Evolutionary conservation across 2,113 vertebrate species (phyloP), one percentile per base, ranked within the genome.

Genomic region (Centrocercus urophasianus): DNA sequence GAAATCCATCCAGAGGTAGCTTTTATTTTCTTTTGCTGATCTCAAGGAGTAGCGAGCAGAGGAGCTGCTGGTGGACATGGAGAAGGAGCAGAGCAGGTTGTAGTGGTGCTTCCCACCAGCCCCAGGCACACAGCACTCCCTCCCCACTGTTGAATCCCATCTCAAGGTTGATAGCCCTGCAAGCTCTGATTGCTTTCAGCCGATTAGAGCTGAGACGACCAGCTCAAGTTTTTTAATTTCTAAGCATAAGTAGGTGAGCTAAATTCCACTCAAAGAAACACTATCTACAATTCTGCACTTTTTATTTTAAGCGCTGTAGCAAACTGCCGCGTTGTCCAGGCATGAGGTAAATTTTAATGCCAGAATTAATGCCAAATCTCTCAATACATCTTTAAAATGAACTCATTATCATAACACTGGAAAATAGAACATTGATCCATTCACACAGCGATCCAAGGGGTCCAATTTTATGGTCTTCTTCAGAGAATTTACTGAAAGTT

Each of bases 381-480:
- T 95, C 92, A 87, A 95, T 96, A 93, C 36, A 77, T 95, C 92
- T 96, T 92, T 80, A 93, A 94, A 97, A 95, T 93, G 88, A 96
- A 93, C 90, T 96, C 89, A 91, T 97, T 96, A 94, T 95, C 94
- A 90, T 97, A 97, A 93, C 65, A 2, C 83, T 96, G 89, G 94
- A 96, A 97, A 95, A 96, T 81, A 93, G 96, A 95, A 80, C 92
- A 95, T 95, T 95, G 97, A 95, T 97, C 94, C 85, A 90, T 89
- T 91, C 83, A 75, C 67, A 85, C 47, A 83, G 74, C 76, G 71
- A 93, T 92, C 82, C 83, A 75, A 93, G 84, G 64, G 69, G 71
- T 61, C 90, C 73, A 42, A 77, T 94, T 96, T 96, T 97, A 93
- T 95, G 80, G 85, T 88, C n/a, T 88, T 96, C 83, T 82, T 86